phyloP scores from a whole-genome alignment of 2,113 vertebrate species.

The Brachyhypopomus occidentalis region DNA sequence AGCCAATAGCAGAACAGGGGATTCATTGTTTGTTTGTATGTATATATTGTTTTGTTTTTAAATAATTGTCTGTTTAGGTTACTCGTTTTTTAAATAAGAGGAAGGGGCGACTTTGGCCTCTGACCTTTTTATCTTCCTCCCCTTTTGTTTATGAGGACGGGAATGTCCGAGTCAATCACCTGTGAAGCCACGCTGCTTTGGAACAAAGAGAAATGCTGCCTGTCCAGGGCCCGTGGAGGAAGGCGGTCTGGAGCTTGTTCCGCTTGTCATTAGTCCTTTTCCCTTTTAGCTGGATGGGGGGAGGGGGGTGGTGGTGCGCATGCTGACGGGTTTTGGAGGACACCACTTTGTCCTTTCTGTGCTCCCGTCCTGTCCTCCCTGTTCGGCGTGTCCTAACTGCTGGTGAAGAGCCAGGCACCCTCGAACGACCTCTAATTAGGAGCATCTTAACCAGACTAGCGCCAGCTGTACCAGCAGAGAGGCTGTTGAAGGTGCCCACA shows the following conservation, averaged over 20 bases:
- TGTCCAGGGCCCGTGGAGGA: conserved; percentile 36
- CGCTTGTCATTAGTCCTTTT: conserved; percentile 36
- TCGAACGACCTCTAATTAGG: neutral
- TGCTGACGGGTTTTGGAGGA: conserved; percentile 50
- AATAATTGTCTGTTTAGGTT: neutral
- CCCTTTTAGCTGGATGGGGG: conserved; percentile 54
- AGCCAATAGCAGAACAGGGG: no score
- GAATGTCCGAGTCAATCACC: conserved; percentile 51
- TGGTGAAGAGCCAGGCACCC: neutral
- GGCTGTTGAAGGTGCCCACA: neutral
- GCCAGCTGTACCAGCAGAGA: neutral
- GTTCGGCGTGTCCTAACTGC: neutral
- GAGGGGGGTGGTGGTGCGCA: conserved; percentile 53
- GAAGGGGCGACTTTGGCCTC: neutral
- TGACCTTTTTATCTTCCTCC: conserved; percentile 44
- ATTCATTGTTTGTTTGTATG: neutral
- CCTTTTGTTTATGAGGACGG: conserved; percentile 47
- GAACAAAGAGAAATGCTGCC: conserved; percentile 15
- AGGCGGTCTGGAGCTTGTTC: conserved; percentile 3
- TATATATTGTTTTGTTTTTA: neutral
- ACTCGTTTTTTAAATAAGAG: neutral
- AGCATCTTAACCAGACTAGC: no score
- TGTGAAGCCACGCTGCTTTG: conserved; percentile 53
- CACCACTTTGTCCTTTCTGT: neutral
- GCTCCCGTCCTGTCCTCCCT: neutral